Conservation (phyloP, 2,113 vertebrate genomes). For the Centropristis striata region DNA sequence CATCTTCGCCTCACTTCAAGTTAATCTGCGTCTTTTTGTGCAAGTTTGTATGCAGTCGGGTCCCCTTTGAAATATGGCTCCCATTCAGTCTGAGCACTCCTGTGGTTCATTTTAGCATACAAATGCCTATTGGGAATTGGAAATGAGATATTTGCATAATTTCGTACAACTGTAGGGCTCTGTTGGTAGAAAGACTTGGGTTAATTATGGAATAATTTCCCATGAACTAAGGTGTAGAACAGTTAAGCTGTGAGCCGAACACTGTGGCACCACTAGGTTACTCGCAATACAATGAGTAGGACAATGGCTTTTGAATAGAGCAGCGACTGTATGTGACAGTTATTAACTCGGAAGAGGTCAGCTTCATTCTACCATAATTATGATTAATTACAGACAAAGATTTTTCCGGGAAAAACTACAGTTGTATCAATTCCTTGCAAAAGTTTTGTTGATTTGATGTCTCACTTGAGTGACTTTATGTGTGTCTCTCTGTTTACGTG, state of each 20-base stretch:
- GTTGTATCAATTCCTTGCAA: slow-evolving; percentile 21
- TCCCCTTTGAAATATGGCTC: neutral
- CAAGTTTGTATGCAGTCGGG: neutral
- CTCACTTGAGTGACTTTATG: slow-evolving; percentile 15
- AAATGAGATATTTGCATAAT: slow-evolving; percentile 13
- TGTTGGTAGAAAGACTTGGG: neutral
- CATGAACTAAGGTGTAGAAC: slow-evolving; percentile 6
- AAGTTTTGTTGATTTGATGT: slow-evolving; percentile 15
- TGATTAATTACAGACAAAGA: too few species aligned
- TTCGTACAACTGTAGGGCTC: slow-evolving; percentile 8
- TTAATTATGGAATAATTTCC: slow-evolving; percentile 32
- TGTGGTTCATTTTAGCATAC: slow-evolving; percentile 2
- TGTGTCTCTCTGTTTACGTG: slow-evolving; percentile 26
- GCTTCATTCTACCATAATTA: neutral
- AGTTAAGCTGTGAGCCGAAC: slow-evolving; percentile 6
- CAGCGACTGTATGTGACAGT: neutral
- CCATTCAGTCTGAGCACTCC: slow-evolving; percentile 13
- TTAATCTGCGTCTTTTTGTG: slow-evolving; percentile 7
- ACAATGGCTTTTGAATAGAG: neutral
- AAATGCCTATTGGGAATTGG: slow-evolving; percentile 3
- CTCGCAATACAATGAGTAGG: neutral
- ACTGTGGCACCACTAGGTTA: neutral
- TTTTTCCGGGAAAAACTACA: slow-evolving; percentile 4
- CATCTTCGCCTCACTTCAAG: neutral
- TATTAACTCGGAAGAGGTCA: neutral